Conservation (phyloP, 2,113 vertebrate species). For the Centropus bengalensis region DNA sequence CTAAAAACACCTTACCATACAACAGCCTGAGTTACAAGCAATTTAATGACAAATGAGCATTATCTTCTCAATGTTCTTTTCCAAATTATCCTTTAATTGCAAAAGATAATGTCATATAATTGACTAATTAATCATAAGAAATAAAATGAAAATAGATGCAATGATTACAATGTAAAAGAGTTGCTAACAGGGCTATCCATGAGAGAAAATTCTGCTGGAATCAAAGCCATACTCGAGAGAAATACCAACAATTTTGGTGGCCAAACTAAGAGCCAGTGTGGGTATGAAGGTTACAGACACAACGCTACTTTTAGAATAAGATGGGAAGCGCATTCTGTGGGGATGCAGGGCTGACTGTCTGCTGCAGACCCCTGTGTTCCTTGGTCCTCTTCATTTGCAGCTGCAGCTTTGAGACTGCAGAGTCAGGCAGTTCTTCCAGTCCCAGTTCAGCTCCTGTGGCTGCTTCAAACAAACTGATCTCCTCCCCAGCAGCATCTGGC, state of each 20-base stretch:
- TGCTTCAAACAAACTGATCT: neutral
- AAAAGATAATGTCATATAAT: constrained; percentile 59
- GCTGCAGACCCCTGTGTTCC: neutral
- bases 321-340: neutral
- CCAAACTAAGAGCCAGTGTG: neutral
- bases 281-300: neutral
- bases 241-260: neutral
- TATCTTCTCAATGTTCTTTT: constrained; percentile 29
- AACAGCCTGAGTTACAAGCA: neutral
- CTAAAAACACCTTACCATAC: neutral
- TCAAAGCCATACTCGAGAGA: neutral
- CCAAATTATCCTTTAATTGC: constrained; percentile 62
- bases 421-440: neutral
- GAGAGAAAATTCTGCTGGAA: neutral
- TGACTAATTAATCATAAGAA: constrained; percentile 58
- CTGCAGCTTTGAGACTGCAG: neutral
- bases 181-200: neutral
- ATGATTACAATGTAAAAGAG: neutral
- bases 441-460: neutral
- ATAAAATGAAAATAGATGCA: constrained; percentile 18
- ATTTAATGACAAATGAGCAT: constrained; percentile 39
- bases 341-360: neutral
- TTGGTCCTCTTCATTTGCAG: neutral
- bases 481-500: neutral
- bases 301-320: neutral